phyloP scores from a whole-genome alignment of 2,113 vertebrate species.

The Rhinoptilus africanus region DNA sequence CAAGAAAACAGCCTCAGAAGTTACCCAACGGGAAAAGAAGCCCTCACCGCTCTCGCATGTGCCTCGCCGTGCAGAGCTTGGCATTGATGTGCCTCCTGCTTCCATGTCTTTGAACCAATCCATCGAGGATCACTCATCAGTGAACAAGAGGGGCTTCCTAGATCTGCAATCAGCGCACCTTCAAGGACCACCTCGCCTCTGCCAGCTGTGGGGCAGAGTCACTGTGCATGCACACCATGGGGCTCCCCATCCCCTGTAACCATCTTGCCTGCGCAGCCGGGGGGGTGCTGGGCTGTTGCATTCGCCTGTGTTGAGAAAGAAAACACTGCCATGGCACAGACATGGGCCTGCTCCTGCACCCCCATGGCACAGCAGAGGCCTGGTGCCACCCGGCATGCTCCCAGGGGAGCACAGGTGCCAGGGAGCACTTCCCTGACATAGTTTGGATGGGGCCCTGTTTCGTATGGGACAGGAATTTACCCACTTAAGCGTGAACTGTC shows the following conservation, averaged over 20 bases:
- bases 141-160: neutral
- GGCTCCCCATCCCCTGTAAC: neutral
- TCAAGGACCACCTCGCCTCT: neutral
- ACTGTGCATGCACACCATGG: rapidly evolving
- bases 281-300: neutral
- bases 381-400: neutral
- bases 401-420: rapidly evolving
- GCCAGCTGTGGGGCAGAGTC: rapidly evolving
- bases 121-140: neutral
- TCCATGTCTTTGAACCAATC: neutral
- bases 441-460: neutral
- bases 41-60: rapidly evolving
- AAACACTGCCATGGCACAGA: neutral
- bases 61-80: neutral
- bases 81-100: neutral
- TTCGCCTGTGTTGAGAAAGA: neutral
- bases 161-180: neutral
- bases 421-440: neutral
- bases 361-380: neutral
- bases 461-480: neutral
- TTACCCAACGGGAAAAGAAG: neutral
- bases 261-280: rapidly evolving
- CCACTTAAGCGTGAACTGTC: neutral
- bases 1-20: neutral
- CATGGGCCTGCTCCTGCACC: neutral